Conservation (phyloP, 2,888 invertebrate species). For the Heliconius ethilla region DNA sequence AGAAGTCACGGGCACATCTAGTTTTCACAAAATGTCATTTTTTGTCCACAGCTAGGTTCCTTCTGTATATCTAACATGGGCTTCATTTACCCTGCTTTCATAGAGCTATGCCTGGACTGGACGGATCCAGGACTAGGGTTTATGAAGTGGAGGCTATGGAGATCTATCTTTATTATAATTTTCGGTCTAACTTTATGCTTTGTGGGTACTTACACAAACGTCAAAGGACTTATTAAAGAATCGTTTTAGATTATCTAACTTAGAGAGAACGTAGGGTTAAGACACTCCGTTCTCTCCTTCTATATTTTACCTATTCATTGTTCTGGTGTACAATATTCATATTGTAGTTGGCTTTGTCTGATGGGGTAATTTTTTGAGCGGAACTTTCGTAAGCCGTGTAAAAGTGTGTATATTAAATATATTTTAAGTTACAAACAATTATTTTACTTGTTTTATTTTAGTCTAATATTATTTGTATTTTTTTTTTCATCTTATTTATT, state of each 20-base stretch:
- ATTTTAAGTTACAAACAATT: not conserved
- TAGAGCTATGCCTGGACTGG: slow-evolving; percentile 57
- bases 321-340: not conserved
- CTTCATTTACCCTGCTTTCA: slow-evolving; percentile 60
- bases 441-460: not conserved
- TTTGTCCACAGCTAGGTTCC: slow-evolving; percentile 54
- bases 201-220: slow-evolving; percentile 52
- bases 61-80: slow-evolving; percentile 56
- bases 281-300: not conserved
- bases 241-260: slow-evolving; percentile 39
- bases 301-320: not conserved
- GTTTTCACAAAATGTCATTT: not conserved
- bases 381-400: not conserved
- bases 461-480: not conserved
- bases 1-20: too few relatives aligned
- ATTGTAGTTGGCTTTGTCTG: not conserved
- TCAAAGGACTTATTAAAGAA: slow-evolving; percentile 45
- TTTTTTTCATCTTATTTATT: not conserved
- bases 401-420: slow-evolving; percentile 1
- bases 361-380: not conserved
- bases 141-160: slow-evolving; percentile 54
- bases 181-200: slow-evolving; percentile 50
- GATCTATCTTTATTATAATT: slow-evolving; percentile 44
- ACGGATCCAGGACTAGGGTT: slow-evolving; percentile 56
- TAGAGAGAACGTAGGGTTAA: not conserved